Base-by-base conservation (phyloP, 2,888 invertebrate genomes). In the Lasioglossum leucozonium region DNA sequence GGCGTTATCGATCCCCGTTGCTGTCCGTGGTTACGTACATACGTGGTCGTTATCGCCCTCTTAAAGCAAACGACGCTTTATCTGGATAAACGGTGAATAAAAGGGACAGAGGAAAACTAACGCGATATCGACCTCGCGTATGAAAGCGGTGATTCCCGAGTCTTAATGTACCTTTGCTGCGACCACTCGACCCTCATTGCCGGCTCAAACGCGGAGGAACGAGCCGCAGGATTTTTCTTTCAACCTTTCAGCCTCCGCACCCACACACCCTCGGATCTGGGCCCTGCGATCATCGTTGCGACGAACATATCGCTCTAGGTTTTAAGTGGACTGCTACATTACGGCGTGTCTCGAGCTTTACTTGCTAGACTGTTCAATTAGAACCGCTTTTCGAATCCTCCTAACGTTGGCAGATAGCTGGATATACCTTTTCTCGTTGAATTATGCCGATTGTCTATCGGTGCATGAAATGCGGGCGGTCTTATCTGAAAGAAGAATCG, bases 1-100 rank as follows among this genome's bases (percentile, higher is more conserved):
- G 74, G 77, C 85, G 85, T 84, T 91, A 92, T 92, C 88, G 91
- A 91, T 89, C 86, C 82, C 40, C 42, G 73, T 51, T 22, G 26
- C 40, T 40, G 67, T 82, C n/a, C 77, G 76, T 77, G 79, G 81
- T 80, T 71, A 75, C 77, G 67, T 67, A 37, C 37, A 22, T 86
- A 84, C 77, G 84, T 75, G 81, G 72, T 89, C 75, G 86, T 89
- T 89, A 89, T 88, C 89, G 81, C 77, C 77, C 88, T 85, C 81
- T 81, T 83, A 83, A 72, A 83, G 79, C 87, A 74, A 83, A 77
- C 84, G 77, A 69, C 84, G 65, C 78, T 88, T 90, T 88, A 89
- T 89, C 85, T 86, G 82, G 84, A 89, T 88, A 87, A 89, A 85
- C 77, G 86, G 44, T 42, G 86, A 78, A 82, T 80, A 79, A 78